Base-by-base conservation (phyloP, 2,888 invertebrate genomes). In the Epinotia brunnichana region DNA sequence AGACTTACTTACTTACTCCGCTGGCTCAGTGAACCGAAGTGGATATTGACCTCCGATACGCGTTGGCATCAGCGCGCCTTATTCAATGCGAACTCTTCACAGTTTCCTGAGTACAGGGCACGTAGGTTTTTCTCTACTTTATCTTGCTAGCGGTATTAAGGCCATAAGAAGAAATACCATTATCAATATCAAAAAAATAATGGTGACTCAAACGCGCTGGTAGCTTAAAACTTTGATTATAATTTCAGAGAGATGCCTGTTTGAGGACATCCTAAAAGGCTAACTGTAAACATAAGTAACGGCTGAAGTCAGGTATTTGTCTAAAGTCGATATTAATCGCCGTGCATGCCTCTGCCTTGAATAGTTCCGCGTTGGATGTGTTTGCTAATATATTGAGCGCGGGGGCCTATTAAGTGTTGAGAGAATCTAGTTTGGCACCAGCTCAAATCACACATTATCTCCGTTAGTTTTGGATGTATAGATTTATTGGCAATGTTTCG, bases 291-390 rank as follows among this genome's bases (percentile, higher is more conserved):
- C 66, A 17, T 3, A 21, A 54, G 41, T 51, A 19, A 10, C 21
- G 35, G n/a, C 17, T 56, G 48, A 35, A 63, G 35, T 39, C 10
- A 41, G 56, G 53, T 71, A 67, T 72, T 72, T 67, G 48, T 67
- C 29, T 60, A 60, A 24, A 54, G 57, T 51, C 62, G 66, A 85
- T 87, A 88, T 87, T 87, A 88, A 88, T 88, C 83, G 85, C 80
- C 62, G 80, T 82, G 84, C 83, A 82, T 87, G 87, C 80, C 81
- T 77, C 77, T 86, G 88, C 87, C 88, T 86, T 85, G 85, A 87
- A 88, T 88, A 86, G 87, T 84, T 84, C 81, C 79, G 61, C 54
- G 61, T 67, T 54, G 29, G 67, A 56, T 41, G 29, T 64, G 67
- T 67, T 72, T 72, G 71, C 61, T 67, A 67, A 71, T 66, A 70